These are phyloP conservation scores for Spheniscus humboldti DNA, from an alignment of 2,797 vertebrate genomes.

Conservation along the genomic window DNA sequence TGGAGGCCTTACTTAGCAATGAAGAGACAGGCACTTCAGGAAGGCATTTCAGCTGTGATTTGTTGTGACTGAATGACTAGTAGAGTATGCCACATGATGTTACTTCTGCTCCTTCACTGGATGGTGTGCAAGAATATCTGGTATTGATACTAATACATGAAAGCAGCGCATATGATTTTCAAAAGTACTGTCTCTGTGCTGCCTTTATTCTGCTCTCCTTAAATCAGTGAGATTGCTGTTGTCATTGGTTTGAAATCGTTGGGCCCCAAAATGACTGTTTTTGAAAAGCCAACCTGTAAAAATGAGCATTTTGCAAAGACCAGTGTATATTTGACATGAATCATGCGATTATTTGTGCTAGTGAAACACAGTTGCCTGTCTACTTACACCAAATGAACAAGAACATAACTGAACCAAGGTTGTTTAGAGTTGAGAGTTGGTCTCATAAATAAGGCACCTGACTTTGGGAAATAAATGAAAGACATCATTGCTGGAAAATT, in stretches of 20 bases:
- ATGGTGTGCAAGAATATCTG: neutral
- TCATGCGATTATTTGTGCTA: neutral
- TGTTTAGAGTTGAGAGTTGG: neutral
- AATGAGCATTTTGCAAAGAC: neutral
- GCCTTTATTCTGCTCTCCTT: neutral
- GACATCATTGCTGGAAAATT: neutral
- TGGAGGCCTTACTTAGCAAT: neutral
- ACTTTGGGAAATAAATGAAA: neutral
- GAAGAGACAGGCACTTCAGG: neutral
- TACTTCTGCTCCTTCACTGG: neutral
- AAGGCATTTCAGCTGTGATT: neutral
- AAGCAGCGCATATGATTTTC: neutral
- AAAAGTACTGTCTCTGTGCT: neutral
- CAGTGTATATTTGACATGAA: neutral
- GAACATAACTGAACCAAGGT: neutral
- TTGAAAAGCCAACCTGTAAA: neutral
- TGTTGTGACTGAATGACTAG: neutral
- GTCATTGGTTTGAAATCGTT: neutral
- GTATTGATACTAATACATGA: neutral
- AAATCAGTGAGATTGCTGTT: neutral
- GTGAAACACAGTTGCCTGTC: neutral
- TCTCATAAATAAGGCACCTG: neutral
- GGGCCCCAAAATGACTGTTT: neutral
- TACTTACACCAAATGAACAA: neutral
- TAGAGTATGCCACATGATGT: neutral